Evolutionary conservation across 2,888 invertebrate species (phyloP), one percentile per base, ranked within the genome.

Genomic region (Caenorhabditis sp.): DNA sequence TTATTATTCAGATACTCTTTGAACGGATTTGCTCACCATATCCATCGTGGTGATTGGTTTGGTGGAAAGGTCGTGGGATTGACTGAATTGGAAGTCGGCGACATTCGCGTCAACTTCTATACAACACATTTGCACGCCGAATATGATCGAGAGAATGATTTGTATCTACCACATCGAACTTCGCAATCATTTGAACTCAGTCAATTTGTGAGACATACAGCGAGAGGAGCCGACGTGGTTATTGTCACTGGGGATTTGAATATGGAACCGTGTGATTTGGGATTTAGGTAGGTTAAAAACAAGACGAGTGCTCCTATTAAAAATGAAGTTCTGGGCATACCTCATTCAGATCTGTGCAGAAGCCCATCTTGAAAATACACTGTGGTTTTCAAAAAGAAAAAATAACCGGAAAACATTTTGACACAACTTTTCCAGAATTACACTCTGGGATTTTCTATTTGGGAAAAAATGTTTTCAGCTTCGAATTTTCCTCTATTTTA

Each of bases 91-190:
- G 78, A 81, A 31, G 72, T 83, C 25, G 76, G 75, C n/a, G 92
- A 92, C 69, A 90, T 92, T 77, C 90, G 90, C 61, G 90, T 97
- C 63, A 93, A 96, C 89, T 90, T 97, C 68, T 97, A 96, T 89
- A 92, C 93, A 81, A 93, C 95, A 78, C 97, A 99, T 92, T 90
- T 97, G 63, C 97, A 97, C 90, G 97, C 97, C 0, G 95, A 96
- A 89, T 97, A 97, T 86, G 92, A 93, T 88, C 90, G 91, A 49
- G 91, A 92, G 72, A 91, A 92, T 87, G 96, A 97, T 88, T 90
- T 91, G 71, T 99, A 99, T 88, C 91, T 93, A 81, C 93, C 95
- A 52, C 99, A 99, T 89, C 91, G 78, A 59, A 64, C 76, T 3
- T 62, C 97, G 10, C 85, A 99, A 90, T 94, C 96, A 0, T 94